These are phyloP conservation scores for Orthonychiurus folsomi DNA, from an alignment of 2,888 invertebrate genomes.

Conservation along the genomic window DNA sequence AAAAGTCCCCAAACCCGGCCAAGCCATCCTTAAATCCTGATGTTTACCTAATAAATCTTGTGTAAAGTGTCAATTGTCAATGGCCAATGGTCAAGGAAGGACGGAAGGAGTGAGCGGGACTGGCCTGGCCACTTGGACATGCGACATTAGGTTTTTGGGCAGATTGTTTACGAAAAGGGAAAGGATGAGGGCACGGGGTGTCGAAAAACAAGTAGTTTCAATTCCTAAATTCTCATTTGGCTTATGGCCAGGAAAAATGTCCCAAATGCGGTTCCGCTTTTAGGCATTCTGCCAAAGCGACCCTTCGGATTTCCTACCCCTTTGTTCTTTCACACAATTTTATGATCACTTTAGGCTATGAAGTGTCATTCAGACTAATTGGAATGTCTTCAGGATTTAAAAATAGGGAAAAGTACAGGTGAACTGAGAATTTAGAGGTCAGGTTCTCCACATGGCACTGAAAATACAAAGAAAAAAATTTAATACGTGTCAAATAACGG, in stretches of 20 bases:
- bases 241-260: neutral
- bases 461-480: neutral
- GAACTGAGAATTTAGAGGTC: too few relatives aligned
- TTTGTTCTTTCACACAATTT: neutral
- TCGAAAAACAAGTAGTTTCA: neutral
- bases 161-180: neutral
- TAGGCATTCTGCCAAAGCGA: neutral
- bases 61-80: slow-evolving; percentile 18
- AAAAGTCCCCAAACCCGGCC: neutral
- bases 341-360: too few relatives aligned
- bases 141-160: neutral
- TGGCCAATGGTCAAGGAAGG: slow-evolving; percentile 4
- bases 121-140: neutral
- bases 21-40: neutral
- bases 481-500: neutral
- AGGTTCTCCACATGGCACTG: too few relatives aligned
- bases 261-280: neutral
- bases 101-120: too few relatives aligned
- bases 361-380: too few relatives aligned
- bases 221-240: neutral
- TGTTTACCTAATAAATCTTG: slow-evolving; percentile 36
- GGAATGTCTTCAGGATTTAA: too few relatives aligned
- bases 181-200: neutral
- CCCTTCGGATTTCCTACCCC: neutral
- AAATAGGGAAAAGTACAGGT: too few relatives aligned